Evolutionary conservation across 2,113 vertebrate genomes (phyloP), one percentile per base, ranked within the genome.

Genomic region (Caranx ignobilis): DNA sequence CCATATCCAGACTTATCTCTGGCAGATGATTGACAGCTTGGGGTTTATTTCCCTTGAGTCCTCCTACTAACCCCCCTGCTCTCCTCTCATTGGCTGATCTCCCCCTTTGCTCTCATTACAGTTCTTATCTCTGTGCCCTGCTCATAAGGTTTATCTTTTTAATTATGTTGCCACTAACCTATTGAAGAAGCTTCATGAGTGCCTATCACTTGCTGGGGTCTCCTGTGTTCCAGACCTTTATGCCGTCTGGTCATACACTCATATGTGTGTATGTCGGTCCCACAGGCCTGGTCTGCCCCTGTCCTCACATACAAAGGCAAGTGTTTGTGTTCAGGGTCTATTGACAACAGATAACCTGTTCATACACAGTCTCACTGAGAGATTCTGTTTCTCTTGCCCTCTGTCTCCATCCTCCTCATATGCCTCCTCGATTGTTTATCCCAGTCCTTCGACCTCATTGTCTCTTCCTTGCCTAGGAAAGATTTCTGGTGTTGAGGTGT

Each of bases 81-180:
- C 32, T 54, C 32, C 62, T 87, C 77, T 83, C 60, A 89, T 88
- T 92, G 91, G 89, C 26, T 64, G 75, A 64, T 79, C 72, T 67
- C 39, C 74, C 61, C 54, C 37, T 52, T 79, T 41, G 45, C 81
- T 89, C 92, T 93, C 88, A 93, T 91, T 93, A 91, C 83, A 81
- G 6, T 65, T 72, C 92, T 93, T 94, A 93, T 94, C 93, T 89
- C 77, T 56, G 62, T 81, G 77, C 87, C 78, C 81, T 71, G 88
- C 78, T 93, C 88, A 90, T 88, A 79, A 89, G 86, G 86, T 92
- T 92, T 92, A 92, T 93, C 90, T 93, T 92, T 92, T 92, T 93
- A 92, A 91, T 92, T 92, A 92, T 93, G 90, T 90, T 26, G 45
- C 81, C 13, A 31, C 81, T 88, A 87, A 93, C 90, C 86, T 77